phyloP scores from a whole-genome alignment of 2,888 invertebrate species.

The Amiota minor region DNA sequence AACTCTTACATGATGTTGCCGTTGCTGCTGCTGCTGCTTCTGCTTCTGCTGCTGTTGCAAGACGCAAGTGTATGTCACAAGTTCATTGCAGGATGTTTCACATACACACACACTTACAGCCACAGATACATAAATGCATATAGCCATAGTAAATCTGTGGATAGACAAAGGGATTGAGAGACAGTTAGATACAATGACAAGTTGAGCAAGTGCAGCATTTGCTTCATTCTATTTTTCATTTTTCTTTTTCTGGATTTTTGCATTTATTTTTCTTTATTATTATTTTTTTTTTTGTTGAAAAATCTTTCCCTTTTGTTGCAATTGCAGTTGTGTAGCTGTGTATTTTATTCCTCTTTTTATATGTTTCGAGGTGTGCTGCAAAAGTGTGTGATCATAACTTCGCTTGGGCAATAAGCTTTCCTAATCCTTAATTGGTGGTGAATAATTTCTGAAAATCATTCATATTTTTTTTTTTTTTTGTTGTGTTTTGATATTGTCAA shows the following conservation, averaged over 20 bases:
- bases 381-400: no score
- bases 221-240: not conserved
- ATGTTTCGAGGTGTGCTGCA: no score
- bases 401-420: no score
- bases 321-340: not conserved
- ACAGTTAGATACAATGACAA: not conserved
- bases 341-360: no score
- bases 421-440: no score
- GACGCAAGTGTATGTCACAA: conserved; percentile 42
- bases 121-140: conserved; percentile 34
- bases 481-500: no score
- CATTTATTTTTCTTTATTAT: not conserved
- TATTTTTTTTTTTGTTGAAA: not conserved
- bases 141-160: not conserved
- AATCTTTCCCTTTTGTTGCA: not conserved
- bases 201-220: conserved; percentile 20
- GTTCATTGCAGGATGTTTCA: conserved; percentile 55
- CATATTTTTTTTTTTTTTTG: no score
- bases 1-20: not conserved
- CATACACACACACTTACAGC: conserved; percentile 16
- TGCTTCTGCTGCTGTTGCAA: conserved; percentile 27
- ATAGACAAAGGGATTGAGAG: not conserved
- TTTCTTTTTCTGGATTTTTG: not conserved
- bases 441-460: no score
- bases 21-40: conserved; percentile 7